A percentile compares a stretch with the other conserved stretches of the same genome.
Conservation (phyloP, 2,113 vertebrate species). For the Vulpes vulpes region DNA sequence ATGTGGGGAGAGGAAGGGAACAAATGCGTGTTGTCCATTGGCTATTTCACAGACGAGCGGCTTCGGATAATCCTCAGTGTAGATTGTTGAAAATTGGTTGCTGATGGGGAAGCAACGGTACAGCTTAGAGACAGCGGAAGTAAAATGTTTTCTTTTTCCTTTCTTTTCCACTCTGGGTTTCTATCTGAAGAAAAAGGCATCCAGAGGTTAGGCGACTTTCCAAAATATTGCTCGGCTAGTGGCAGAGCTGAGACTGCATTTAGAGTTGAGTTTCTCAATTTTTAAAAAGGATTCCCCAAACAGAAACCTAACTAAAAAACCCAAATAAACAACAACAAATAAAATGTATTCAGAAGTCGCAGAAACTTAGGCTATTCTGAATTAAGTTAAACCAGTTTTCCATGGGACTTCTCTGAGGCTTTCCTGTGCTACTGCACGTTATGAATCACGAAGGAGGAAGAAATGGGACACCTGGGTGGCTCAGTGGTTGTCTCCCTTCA, state of each 20-base stretch:
- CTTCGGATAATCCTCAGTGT: background rate
- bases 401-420: background rate
- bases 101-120: background rate
- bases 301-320: background rate
- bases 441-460: background rate
- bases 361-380: background rate
- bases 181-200: constrained; percentile 19
- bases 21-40: background rate
- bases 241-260: background rate
- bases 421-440: background rate
- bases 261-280: background rate
- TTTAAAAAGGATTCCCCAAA: background rate
- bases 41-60: background rate
- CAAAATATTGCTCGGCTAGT: background rate
- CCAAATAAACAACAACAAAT: background rate
- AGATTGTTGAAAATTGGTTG: background rate
- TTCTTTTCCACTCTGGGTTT: background rate
- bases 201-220: background rate
- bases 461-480: no score
- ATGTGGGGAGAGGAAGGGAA: background rate
- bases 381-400: background rate
- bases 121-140: background rate
- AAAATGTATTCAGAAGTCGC: background rate
- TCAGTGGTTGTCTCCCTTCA: no score
- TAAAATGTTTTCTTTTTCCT: background rate